Base-by-base conservation (phyloP, 2,888 invertebrate species). In the Tachystola acroxantha region DNA sequence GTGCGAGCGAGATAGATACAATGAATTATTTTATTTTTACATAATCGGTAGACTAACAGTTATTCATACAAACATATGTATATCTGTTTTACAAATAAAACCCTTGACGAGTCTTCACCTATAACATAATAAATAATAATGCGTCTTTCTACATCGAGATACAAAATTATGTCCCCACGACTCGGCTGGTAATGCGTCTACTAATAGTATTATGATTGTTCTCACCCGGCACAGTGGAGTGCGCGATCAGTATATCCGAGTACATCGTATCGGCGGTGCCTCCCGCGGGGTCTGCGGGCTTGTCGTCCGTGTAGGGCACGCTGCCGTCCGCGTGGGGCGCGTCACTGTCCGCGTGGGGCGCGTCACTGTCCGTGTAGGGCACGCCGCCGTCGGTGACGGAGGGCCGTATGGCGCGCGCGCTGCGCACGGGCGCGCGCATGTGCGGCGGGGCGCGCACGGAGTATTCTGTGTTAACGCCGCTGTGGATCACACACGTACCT, bases 211-310 rank as follows among this genome's bases (percentile, higher is more conserved):
- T n/a, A n/a, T n/a, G n/a, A n/a, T n/a, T n/a, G n/a, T n/a, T n/a
- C n/a, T n/a, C n/a, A 88, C 89, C 91, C 37, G 89, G 88, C 28
- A 91, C 69, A 2, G 91, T 91, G 32, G 92, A 91, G 73, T 90
- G 89, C 32, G 91, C 91, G 43, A 92, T 87, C 22, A 92, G 76
- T 39, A 91, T 88, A 68, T 93, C 91, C 9, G 89, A 88, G 58
- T 80, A 74, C 31, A 82, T 70, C 26, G 66, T 48, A 36, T 45
- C 39, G 33, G 16, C 27, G 27, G n/a, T 20, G 22, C 48, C 36
- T 28, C 31, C 30, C 10, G 36, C 30, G n/a, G n/a, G n/a, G 22
- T 43, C 53, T 1, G 24, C 24, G 20, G 30, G 45, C 24, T 28
- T 40, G 29, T 19, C 37, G 39, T 43, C 34, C 49, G 46, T 36